A percentile compares a stretch with the other conserved stretches of the same genome.
Evolutionary conservation across 2,888 invertebrate species (phyloP).

Genomic region (Apamea anceps): DNA sequence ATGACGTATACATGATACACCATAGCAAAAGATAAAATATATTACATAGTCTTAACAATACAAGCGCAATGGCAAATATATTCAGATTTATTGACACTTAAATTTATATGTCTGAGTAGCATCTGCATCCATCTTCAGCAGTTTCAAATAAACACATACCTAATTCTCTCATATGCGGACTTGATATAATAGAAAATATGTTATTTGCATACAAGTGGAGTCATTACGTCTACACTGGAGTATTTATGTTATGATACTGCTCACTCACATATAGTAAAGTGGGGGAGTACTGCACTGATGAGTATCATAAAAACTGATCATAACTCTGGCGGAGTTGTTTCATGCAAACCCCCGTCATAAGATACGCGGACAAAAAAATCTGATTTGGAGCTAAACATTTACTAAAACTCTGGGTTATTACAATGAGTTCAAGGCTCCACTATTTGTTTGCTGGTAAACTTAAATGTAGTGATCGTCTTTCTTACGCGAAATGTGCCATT

Average conservation of each 20-base stretch:
- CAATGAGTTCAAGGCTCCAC: not conserved
- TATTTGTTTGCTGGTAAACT: not conserved
- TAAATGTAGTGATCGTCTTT: not conserved
- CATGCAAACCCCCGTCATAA: not conserved
- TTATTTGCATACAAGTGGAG: constrained; percentile 6
- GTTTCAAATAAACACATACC: constrained; percentile 11
- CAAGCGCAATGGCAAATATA: not conserved
- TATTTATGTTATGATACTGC: not conserved
- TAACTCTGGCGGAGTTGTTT: not conserved
- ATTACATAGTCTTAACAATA: not conserved
- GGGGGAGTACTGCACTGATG: not conserved
- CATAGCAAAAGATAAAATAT: not conserved
- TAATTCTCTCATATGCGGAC: not conserved
- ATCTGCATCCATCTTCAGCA: not conserved
- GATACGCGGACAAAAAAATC: too few species aligned
- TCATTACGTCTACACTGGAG: not conserved
- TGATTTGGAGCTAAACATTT: not conserved
- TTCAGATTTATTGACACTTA: constrained; percentile 14
- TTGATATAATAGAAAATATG: not conserved
- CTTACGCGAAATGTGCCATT: not conserved
- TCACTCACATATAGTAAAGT: not conserved
- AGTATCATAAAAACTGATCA: not conserved
- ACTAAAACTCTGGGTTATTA: not conserved
- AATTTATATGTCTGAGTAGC: not conserved
- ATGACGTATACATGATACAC: not conserved